A percentile compares a stretch with the other conserved stretches of the same genome.
Evolutionary conservation across 30 jellyfish, hydroid and myxozoan species (phyloP).

Genomic region (Aurelia coerulea): DNA sequence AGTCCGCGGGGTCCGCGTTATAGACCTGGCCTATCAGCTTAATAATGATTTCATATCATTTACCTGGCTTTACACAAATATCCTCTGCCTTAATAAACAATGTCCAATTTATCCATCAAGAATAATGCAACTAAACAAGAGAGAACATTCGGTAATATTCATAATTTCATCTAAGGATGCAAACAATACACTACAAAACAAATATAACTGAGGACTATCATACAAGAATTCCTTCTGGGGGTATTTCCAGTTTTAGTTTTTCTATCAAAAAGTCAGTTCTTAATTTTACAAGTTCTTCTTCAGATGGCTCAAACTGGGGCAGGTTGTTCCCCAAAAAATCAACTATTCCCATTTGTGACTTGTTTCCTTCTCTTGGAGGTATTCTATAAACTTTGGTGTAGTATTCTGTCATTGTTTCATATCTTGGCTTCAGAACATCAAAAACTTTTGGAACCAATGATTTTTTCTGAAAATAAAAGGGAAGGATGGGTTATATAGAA

Average conservation of each 20-base stretch:
- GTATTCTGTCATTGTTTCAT: conserved; percentile 27
- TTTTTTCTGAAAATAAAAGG: conserved; percentile 62
- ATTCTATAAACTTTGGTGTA: conserved; percentile 82
- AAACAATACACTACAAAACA: background rate
- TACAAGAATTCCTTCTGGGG: conserved; percentile 56
- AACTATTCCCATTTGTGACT: conserved; percentile 77
- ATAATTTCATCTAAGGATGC: background rate
- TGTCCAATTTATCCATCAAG: too few relatives aligned
- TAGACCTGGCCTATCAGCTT: too few relatives aligned
- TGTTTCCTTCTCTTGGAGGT: conserved; percentile 66
- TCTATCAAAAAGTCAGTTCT: conserved; percentile 51
- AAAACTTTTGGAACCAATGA: conserved; percentile 89
- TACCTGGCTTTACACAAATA: too few relatives aligned
- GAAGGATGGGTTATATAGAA: too few relatives aligned
- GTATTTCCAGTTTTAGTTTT: conserved; percentile 3
- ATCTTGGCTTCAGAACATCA: conserved; percentile 82
- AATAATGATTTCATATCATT: too few relatives aligned
- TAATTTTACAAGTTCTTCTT: conserved; percentile 69
- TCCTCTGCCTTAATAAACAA: too few relatives aligned
- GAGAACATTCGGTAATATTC: too few relatives aligned
- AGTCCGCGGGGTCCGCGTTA: too few relatives aligned
- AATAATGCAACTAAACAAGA: too few relatives aligned
- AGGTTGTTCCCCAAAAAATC: conserved; percentile 80
- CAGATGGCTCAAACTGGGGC: conserved; percentile 72
- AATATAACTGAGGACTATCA: background rate